phyloP scores from a whole-genome alignment of 2,888 invertebrate genomes.

The Rhodophaea formosa region DNA sequence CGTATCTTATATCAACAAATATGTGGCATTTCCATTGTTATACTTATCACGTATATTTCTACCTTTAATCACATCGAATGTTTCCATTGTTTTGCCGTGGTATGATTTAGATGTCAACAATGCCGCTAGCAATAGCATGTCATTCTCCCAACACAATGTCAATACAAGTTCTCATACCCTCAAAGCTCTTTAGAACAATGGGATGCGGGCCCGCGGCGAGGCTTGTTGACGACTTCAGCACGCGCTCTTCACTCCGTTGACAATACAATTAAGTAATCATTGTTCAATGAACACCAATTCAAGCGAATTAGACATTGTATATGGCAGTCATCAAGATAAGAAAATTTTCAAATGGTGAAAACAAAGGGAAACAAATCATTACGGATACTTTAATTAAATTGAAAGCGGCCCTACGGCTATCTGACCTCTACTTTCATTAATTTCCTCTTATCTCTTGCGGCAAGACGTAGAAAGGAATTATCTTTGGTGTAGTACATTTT shows the following conservation, averaged over 20 bases:
- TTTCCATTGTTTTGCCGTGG: conserved; percentile 32
- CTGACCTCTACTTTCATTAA: conserved; percentile 28
- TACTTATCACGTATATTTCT: background rate
- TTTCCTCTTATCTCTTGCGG: conserved; percentile 37
- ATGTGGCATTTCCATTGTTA: background rate
- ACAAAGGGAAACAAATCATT: background rate
- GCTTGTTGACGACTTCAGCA: conserved; percentile 40
- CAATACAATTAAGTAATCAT: conserved; percentile 52
- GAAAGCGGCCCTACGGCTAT: conserved; percentile 22
- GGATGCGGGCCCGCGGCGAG: conserved; percentile 59
- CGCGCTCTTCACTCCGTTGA: conserved; percentile 48
- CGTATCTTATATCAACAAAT: background rate
- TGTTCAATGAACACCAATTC: conserved; percentile 45
- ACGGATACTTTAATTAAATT: conserved; percentile 24
- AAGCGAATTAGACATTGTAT: conserved; percentile 27
- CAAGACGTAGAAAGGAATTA: conserved; percentile 34
- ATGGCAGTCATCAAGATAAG: background rate
- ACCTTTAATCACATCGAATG: conserved; percentile 27
- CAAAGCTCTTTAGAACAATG: conserved; percentile 60
- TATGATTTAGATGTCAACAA: conserved; percentile 28
- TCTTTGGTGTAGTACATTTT: conserved; percentile 29
- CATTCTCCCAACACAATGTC: conserved; percentile 38
- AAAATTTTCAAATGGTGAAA: background rate
- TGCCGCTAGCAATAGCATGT: conserved; percentile 30
- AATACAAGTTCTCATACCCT: conserved; percentile 38